Conservation (phyloP, 1,140 invertebrate species). For the Anadara kagoshimensis region DNA sequence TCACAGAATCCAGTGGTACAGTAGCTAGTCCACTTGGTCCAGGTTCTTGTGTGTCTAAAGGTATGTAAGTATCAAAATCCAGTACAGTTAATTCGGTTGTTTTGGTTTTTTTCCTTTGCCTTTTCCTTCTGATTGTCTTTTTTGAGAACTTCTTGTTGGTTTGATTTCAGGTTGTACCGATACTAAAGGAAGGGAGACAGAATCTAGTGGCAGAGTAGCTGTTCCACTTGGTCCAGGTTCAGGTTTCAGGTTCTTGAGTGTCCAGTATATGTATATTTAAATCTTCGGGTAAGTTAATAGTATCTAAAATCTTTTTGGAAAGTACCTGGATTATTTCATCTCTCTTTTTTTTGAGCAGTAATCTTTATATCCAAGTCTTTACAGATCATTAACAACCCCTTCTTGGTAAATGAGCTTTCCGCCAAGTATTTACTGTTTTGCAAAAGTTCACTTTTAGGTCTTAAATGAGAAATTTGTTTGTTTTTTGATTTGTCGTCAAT, state of each 20-base stretch:
- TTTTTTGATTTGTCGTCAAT: conserved; percentile 4
- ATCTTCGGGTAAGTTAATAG: too few relatives aligned
- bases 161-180: too few relatives aligned
- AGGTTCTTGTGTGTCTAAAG: background rate
- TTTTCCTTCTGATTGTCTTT: too few relatives aligned
- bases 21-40: background rate
- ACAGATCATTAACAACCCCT: conserved; percentile 6
- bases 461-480: conserved; percentile 6
- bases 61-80: background rate
- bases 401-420: conserved; percentile 23
- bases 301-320: background rate
- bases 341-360: background rate
- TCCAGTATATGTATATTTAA: too few relatives aligned
- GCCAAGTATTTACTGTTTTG: conserved; percentile 10
- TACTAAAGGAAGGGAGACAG: too few relatives aligned
- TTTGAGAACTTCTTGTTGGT: too few relatives aligned
- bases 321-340: background rate
- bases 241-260: too few relatives aligned
- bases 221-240: too few relatives aligned
- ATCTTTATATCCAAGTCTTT: background rate
- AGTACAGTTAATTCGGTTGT: too few relatives aligned
- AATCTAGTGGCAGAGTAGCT: too few relatives aligned
- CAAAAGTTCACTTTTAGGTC: conserved; percentile 15
- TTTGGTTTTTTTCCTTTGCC: too few relatives aligned
- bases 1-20: background rate